phyloP scores from a whole-genome alignment of 2,797 vertebrate species.

The Platyrinchus mystaceus region DNA sequence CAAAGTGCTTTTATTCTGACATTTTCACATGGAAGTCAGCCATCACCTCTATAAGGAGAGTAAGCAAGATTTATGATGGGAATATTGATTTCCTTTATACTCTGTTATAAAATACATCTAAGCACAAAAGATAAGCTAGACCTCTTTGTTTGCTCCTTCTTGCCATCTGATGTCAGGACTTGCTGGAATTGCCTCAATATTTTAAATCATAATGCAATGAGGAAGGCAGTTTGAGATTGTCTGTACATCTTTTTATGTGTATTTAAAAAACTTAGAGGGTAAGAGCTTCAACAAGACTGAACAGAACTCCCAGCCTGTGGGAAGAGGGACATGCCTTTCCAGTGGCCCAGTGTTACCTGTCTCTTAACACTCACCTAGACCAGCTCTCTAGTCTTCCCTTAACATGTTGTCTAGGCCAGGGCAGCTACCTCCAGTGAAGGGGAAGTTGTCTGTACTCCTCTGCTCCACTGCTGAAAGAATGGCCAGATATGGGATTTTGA shows the following conservation, averaged over 20 bases:
- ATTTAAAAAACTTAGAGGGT: neutral
- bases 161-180: conserved; percentile 33
- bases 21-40: conserved; percentile 59
- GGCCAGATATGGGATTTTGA: neutral
- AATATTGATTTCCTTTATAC: conserved; percentile 71
- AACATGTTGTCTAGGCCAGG: rapidly evolving
- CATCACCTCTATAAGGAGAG: conserved; percentile 45
- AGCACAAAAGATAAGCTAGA: conserved; percentile 49
- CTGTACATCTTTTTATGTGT: neutral
- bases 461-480: neutral
- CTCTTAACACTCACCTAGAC: neutral
- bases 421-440: neutral
- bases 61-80: conserved; percentile 65
- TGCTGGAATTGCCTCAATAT: conserved; percentile 31
- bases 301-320: neutral
- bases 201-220: conserved; percentile 24
- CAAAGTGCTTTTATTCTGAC: conserved; percentile 61
- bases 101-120: conserved; percentile 58
- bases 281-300: neutral
- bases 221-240: neutral
- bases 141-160: conserved; percentile 56
- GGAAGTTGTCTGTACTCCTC: neutral
- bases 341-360: rapidly evolving
- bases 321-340: neutral
- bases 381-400: neutral